phyloP scores from a whole-genome alignment of 23 tunicate species.

The Halocynthia aurantium region DNA sequence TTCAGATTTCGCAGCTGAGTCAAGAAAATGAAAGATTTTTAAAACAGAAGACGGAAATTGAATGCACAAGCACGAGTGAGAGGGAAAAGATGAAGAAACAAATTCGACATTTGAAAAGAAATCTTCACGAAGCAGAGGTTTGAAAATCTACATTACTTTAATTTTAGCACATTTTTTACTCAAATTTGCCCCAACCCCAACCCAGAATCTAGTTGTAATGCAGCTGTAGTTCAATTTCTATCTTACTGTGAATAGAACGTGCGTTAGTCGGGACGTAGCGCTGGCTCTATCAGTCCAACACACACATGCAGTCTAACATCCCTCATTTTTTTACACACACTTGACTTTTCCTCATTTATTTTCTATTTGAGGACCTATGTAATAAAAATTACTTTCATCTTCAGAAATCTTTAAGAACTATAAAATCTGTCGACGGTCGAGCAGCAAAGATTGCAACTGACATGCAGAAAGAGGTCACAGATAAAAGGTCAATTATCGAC shows the following conservation, averaged over 20 bases:
- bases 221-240: background rate
- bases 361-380: background rate
- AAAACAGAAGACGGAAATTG: background rate
- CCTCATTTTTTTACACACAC: background rate
- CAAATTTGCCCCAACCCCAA: background rate
- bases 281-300: no score
- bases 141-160: background rate
- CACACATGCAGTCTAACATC: no score
- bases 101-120: constrained; percentile 40
- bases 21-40: no score
- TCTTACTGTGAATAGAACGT: background rate
- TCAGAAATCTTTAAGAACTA: constrained; percentile 29
- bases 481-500: constrained; percentile 73
- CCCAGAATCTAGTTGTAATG: background rate
- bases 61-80: constrained; percentile 15
- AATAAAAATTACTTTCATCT: background rate
- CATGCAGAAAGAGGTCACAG: constrained; percentile 82
- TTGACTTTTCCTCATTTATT: background rate
- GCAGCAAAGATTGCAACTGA: constrained; percentile 65
- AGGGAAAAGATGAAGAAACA: constrained; percentile 35
- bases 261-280: background rate
- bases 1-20: no score
- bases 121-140: constrained; percentile 54
- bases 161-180: background rate
- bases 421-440: constrained; percentile 68